Conservation (phyloP, 2,797 vertebrate species). For the Erethizon dorsatum region DNA sequence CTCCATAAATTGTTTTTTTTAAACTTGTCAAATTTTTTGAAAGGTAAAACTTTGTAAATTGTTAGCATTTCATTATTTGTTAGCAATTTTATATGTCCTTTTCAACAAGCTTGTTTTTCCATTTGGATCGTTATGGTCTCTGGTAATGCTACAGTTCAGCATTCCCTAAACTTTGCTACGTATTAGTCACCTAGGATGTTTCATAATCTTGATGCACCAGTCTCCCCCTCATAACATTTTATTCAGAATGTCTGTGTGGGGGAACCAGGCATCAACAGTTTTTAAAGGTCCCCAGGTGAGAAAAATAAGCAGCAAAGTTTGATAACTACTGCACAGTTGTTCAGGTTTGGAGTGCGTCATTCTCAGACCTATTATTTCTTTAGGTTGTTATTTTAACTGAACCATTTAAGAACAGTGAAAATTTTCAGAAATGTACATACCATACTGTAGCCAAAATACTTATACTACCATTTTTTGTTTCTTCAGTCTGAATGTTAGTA, state of each 20-base stretch:
- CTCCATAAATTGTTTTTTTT: not conserved
- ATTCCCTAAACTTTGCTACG: not conserved
- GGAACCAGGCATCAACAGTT: not conserved
- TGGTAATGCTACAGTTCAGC: not conserved
- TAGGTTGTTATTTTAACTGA: slow-evolving; percentile 9
- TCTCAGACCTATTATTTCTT: not conserved
- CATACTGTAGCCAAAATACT: not conserved
- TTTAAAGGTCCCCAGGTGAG: not conserved
- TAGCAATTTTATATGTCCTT: not conserved
- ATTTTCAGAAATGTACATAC: not conserved
- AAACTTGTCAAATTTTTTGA: not conserved
- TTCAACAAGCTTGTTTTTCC: not conserved
- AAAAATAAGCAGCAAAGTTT: not conserved
- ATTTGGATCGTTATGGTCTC: not conserved
- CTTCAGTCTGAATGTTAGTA: not conserved
- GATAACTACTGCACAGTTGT: not conserved
- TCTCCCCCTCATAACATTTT: not conserved
- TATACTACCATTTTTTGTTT: not conserved
- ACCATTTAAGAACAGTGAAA: not conserved
- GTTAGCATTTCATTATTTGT: not conserved
- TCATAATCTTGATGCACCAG: not conserved
- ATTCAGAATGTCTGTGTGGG: not conserved
- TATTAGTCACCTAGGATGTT: not conserved
- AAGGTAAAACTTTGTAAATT: not conserved
- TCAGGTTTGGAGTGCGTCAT: not conserved